Conservation (phyloP, 2,113 vertebrate species). For the Copsychus sechellarum region DNA sequence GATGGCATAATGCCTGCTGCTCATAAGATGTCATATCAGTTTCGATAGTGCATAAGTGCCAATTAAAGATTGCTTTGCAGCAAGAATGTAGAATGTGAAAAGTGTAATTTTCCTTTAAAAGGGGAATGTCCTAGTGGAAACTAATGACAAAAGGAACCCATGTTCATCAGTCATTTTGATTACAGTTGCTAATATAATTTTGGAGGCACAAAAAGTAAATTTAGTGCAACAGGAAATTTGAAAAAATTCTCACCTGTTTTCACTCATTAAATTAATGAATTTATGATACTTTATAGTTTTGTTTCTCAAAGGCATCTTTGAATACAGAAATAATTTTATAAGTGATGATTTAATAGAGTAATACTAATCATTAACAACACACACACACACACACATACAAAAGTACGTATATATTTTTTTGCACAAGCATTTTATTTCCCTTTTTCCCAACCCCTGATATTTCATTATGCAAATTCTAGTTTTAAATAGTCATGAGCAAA, state of each 20-base stretch:
- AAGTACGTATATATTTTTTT: accelerated
- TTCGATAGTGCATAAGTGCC: conserved; percentile 25
- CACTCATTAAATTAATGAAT: neutral
- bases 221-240: neutral
- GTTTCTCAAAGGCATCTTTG: neutral
- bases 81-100: neutral
- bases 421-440: accelerated
- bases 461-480: neutral
- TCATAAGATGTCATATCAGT: conserved; percentile 40
- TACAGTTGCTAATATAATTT: neutral
- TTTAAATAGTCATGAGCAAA: neutral
- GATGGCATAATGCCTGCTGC: conserved; percentile 61
- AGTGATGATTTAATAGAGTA: neutral
- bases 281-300: neutral
- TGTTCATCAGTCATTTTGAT: neutral
- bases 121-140: neutral
- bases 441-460: neutral
- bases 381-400: accelerated
- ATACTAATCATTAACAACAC: neutral
- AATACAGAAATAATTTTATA: neutral
- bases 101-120: neutral
- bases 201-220: neutral
- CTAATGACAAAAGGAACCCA: neutral
- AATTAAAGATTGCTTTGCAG: conserved; percentile 41
- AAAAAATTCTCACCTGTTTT: neutral